These are phyloP conservation scores for Lasioglossum leucozonium DNA, from an alignment of 2,888 invertebrate genomes.

Conservation along the genomic window DNA sequence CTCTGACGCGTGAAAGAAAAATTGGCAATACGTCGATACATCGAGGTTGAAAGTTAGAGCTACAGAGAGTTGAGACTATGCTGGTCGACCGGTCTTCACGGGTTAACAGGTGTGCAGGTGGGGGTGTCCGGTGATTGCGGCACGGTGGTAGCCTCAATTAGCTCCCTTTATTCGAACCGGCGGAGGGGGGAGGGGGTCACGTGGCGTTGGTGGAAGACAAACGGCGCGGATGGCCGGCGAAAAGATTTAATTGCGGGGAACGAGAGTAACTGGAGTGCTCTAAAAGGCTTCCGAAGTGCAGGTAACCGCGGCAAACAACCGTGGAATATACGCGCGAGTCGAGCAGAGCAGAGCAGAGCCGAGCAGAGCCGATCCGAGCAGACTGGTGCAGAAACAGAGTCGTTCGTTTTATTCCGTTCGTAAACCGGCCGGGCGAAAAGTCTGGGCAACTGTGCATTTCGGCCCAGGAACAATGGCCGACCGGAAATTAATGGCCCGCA, in stretches of 20 bases:
- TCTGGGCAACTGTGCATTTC: conserved; percentile 25
- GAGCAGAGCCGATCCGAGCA: not conserved
- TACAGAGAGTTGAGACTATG: not conserved
- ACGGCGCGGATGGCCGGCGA: conserved; percentile 12
- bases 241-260: conserved; percentile 58
- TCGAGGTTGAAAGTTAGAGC: not conserved
- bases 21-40: too few species aligned
- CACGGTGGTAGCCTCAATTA: not conserved
- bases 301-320: conserved; percentile 49
- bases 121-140: not conserved
- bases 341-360: not conserved
- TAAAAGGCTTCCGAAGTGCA: conserved; percentile 47
- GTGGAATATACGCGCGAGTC: not conserved
- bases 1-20: too few species aligned
- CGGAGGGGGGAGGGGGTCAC: too few species aligned
- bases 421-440: conserved; percentile 21
- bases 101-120: not conserved
- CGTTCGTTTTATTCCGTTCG: conserved; percentile 7
- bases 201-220: not conserved
- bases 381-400: not conserved
- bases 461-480: conserved; percentile 10
- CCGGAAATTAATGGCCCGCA: conserved; percentile 26
- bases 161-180: not conserved
- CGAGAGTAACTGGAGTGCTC: conserved; percentile 43
- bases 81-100: not conserved